Percentiles rank a stretch among this genome's conserved stretches.
phyloP scores from a whole-genome alignment of 1,140 invertebrate species.

The Eupeodes corollae region DNA sequence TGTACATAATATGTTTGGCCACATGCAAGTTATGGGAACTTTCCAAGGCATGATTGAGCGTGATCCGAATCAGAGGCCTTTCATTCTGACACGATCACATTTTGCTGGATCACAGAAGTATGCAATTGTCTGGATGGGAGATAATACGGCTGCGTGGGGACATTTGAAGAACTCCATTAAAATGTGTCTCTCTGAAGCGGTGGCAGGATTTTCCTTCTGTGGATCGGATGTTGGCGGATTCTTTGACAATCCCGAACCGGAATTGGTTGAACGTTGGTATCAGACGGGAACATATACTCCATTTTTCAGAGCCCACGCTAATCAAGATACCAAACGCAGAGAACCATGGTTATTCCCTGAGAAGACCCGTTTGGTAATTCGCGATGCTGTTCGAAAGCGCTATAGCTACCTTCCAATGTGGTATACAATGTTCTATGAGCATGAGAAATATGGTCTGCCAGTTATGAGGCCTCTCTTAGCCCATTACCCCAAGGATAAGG shows the following conservation, averaged over 20 bases:
- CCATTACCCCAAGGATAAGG: slow-evolving; percentile 74
- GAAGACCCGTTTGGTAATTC: slow-evolving; percentile 59
- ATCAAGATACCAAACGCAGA: slow-evolving; percentile 85
- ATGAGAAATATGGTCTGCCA: slow-evolving; percentile 66
- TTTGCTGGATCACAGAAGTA: slow-evolving; percentile 89
- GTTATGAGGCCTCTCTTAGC: slow-evolving; percentile 85
- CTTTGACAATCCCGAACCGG: slow-evolving; percentile 89
- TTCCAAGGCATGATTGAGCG: slow-evolving; percentile 69
- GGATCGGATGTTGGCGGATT: slow-evolving; percentile 98
- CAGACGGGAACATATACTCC: slow-evolving; percentile 58
- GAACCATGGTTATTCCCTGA: slow-evolving; percentile 92
- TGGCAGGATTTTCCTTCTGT: slow-evolving; percentile 87
- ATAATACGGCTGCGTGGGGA: slow-evolving; percentile 90
- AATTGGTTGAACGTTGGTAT: slow-evolving; percentile 90
- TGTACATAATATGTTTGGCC: slow-evolving; percentile 90
- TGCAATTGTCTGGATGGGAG: slow-evolving; percentile 96
- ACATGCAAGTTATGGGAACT: slow-evolving; percentile 55
- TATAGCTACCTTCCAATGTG: slow-evolving; percentile 87
- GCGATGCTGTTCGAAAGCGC: slow-evolving; percentile 66
- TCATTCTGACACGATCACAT: slow-evolving; percentile 80
- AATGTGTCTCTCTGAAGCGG: slow-evolving; percentile 84
- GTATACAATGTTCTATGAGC: slow-evolving; percentile 93
- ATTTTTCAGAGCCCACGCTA: slow-evolving; percentile 52
- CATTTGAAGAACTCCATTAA: slow-evolving; percentile 80
- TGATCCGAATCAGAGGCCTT: slow-evolving; percentile 64